Evolutionary conservation across 2,888 invertebrate species (phyloP).

Genomic region (Operophtera brumata): DNA sequence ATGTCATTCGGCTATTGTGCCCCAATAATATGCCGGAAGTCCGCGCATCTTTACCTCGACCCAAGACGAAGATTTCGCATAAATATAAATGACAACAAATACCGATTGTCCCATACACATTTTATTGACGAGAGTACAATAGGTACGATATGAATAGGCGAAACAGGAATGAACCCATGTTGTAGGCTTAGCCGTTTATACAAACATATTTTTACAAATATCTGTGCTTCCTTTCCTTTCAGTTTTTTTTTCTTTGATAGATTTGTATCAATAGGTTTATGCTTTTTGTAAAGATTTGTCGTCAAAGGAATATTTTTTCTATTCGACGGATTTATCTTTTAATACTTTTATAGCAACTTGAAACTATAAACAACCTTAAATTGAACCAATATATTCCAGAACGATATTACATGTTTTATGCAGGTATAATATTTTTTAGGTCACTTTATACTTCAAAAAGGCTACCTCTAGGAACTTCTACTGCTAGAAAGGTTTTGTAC

Average conservation of each 20-base stretch:
- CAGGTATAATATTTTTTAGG: too few species aligned
- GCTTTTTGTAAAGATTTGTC: slow-evolving; percentile 32
- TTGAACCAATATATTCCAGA: too few species aligned
- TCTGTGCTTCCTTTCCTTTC: slow-evolving; percentile 46
- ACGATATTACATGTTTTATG: too few species aligned
- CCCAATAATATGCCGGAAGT: slow-evolving; percentile 64
- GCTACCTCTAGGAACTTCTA: too few species aligned
- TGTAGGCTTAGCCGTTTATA: slow-evolving; percentile 41
- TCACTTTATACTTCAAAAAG: too few species aligned
- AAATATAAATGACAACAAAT: slow-evolving; percentile 69
- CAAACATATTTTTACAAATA: slow-evolving; percentile 40
- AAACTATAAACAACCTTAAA: not conserved
- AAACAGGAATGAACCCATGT: slow-evolving; percentile 39
- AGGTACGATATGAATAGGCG: slow-evolving; percentile 44
- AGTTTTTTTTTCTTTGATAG: slow-evolving; percentile 46
- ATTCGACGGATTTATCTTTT: not conserved
- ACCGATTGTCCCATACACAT: slow-evolving; percentile 54
- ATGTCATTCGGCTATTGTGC: slow-evolving; percentile 46
- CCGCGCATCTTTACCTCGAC: slow-evolving; percentile 47
- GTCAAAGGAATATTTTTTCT: slow-evolving; percentile 17
- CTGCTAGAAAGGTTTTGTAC: too few species aligned
- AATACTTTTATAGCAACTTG: not conserved
- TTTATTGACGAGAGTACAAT: slow-evolving; percentile 55
- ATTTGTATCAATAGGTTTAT: slow-evolving; percentile 51
- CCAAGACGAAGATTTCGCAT: slow-evolving; percentile 21